Evolutionary conservation across 2,888 invertebrate genomes (phyloP).

Genomic region (Palloptera scutellata): DNA sequence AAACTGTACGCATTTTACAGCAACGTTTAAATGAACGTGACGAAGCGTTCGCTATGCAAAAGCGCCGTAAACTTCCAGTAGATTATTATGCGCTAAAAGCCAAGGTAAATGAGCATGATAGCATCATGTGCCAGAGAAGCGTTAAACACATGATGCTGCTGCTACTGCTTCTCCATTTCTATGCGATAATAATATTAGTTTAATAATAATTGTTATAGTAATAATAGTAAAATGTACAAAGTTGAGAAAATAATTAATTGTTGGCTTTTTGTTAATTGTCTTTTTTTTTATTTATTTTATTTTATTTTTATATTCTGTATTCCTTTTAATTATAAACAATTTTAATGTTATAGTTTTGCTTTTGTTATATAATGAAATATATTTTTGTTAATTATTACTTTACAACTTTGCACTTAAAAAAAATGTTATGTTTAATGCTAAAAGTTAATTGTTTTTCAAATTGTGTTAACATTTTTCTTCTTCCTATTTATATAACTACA

Average conservation of each 20-base stretch:
- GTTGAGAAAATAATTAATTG: too few species aligned
- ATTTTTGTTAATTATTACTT: not conserved
- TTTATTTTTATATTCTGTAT: too few species aligned
- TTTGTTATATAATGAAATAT: too few species aligned
- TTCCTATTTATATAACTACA: slow-evolving; percentile 2
- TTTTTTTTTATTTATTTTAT: too few species aligned
- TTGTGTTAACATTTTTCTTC: not conserved
- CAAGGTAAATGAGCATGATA: slow-evolving; percentile 54
- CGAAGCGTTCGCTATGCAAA: slow-evolving; percentile 61
- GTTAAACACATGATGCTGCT: too few species aligned
- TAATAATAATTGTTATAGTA: too few species aligned
- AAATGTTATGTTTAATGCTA: too few species aligned
- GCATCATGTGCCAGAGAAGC: not conserved
- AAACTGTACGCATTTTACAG: slow-evolving; percentile 62
- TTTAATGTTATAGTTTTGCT: not conserved
- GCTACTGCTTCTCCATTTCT: not conserved
- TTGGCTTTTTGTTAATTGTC: too few species aligned
- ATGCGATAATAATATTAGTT: slow-evolving; percentile 8
- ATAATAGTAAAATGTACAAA: too few species aligned
- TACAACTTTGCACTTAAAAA: not conserved
- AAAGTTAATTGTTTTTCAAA: too few species aligned
- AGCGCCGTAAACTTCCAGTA: slow-evolving; percentile 63
- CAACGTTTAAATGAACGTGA: slow-evolving; percentile 62
- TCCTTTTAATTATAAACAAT: not conserved
- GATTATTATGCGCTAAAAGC: slow-evolving; percentile 65